Base-by-base conservation (phyloP, 1,140 invertebrate genomes). In the Alviniconcha marisindica region DNA sequence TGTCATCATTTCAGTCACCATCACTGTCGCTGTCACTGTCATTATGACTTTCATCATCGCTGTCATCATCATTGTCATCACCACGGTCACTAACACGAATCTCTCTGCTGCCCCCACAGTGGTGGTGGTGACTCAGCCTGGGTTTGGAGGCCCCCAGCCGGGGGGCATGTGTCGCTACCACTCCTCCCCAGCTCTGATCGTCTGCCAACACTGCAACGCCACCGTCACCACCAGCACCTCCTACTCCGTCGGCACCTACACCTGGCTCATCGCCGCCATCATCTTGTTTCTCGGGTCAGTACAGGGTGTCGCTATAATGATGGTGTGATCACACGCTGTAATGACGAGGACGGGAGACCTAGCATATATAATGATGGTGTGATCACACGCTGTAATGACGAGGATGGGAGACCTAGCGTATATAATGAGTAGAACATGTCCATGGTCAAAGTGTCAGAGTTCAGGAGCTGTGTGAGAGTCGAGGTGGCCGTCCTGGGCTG, bases 201-300 rank as follows among this genome's bases (percentile, higher is more conserved):
- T 36, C 10, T 81, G 79, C n/a, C 79, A 56, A 7, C 51, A 81
- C 48, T 81, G 79, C 33, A 12, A 81, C 10, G 79, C 79, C 40
- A 73, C 60, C 21, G 48, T 81, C 36, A 73, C 66, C 54, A 81
- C 79, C 60, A 73, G 31, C 66, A 81, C 79, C 60, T 60, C 31
- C 38, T 81, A 81, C 28, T 44, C 38, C 5, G 48, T 38, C 1
- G 79, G 79, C 38, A 81, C 79, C 0, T 81, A 71, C 40, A 66
- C 79, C 44, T 81, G 79, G 79, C 5, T 81, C 21, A 24, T 48
- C 31, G 54, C 51, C 14, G 38, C n/a, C 10, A 2, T 81, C 79
- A 31, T 81, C 44, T n/a, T 42, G 0, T 40, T 81, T 12, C 38
- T 81, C 0, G 79, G 79, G 79, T 81, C n/a, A 21, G 79, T 48